A percentile compares a stretch with the other conserved stretches of the same genome.
Conservation (phyloP, 2,113 vertebrate species). For the Crocuta crocuta region DNA sequence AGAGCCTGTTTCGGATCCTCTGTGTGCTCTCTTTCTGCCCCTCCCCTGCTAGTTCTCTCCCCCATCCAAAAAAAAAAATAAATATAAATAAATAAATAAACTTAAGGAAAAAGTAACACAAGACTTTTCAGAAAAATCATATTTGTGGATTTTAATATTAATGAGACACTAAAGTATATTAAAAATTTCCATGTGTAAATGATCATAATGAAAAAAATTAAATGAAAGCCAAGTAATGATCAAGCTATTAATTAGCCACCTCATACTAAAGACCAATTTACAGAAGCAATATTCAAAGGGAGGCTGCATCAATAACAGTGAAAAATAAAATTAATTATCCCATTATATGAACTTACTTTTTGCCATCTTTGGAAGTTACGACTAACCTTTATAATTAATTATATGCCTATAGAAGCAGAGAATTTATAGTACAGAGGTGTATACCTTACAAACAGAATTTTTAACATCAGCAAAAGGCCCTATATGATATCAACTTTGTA, state of each 20-base stretch:
- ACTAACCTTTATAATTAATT: slow-evolving; percentile 47
- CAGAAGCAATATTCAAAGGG: slow-evolving; percentile 44
- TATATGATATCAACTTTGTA: slow-evolving; percentile 1
- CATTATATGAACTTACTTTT: slow-evolving; percentile 49
- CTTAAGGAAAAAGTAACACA: not conserved
- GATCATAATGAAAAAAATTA: slow-evolving; percentile 16
- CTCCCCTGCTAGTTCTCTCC: too few relatives aligned
- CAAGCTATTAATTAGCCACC: slow-evolving; percentile 46
- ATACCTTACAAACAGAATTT: slow-evolving; percentile 44
- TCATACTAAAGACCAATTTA: not conserved
- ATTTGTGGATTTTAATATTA: slow-evolving; percentile 40
- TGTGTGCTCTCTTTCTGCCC: too few relatives aligned
- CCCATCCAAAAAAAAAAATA: too few relatives aligned
- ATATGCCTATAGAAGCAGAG: not conserved
- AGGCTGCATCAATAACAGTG: slow-evolving; percentile 23
- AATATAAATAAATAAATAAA: too few relatives aligned
- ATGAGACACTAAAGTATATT: not conserved
- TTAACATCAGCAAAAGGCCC: not conserved
- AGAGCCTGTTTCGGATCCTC: too few relatives aligned
- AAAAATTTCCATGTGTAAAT: not conserved
- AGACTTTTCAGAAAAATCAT: slow-evolving; percentile 11
- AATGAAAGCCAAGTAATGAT: slow-evolving; percentile 51
- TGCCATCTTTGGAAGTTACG: slow-evolving; percentile 20
- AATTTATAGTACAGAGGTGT: not conserved
- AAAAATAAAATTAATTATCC: slow-evolving; percentile 63